Base-by-base conservation (phyloP, 2,888 invertebrate genomes). In the Omphaloscelis lunosa region DNA sequence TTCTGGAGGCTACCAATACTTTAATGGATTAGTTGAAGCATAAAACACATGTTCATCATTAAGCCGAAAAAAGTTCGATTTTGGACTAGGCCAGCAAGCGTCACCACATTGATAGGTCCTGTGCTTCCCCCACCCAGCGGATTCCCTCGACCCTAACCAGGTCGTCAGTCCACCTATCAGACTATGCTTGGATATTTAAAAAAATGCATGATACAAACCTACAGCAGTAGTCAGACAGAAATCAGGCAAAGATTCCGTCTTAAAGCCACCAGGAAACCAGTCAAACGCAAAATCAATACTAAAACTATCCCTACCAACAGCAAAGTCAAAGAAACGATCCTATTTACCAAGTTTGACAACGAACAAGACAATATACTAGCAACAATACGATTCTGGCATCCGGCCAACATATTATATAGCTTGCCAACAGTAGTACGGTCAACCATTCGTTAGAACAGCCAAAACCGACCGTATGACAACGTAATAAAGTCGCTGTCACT, bases 361-460 rank as follows among this genome's bases (percentile, higher is more conserved):
- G 71, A 80, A 74, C 75, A 61, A 74, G 62, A 83, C 78, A 78
- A 77, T 80, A 68, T 72, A 71, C 53, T 70, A 73, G 41, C 58
- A 77, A 87, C 85, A 86, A 82, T 76, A 82, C 73, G 66, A 56
- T 62, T 48, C 34, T 92, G 92, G 92, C 90, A 59, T 5, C 0
- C 0, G 39, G 90, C 92, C 91, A 92, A 75, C 53, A 67, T 73
- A 79, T 84, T 86, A 81, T 70, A 72, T 78, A 80, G 76, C 84
- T 85, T 87, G 90, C 91, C 90, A 89, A 86, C 82, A 86, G 80
- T 63, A 45, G 72, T 79, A 79, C 65, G 34, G 59, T 79, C 59
- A 79, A 23, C 72, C 27, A 53, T 11, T 53, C 27, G n/a, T 27
- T 15, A 6, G 9, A 66, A 59, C 58, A 72, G n/a, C 53, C 27